Percentiles rank a stretch among this genome's conserved stretches.
phyloP scores from a whole-genome alignment of 2,888 invertebrate species.

The Fissipunctia ypsillon region DNA sequence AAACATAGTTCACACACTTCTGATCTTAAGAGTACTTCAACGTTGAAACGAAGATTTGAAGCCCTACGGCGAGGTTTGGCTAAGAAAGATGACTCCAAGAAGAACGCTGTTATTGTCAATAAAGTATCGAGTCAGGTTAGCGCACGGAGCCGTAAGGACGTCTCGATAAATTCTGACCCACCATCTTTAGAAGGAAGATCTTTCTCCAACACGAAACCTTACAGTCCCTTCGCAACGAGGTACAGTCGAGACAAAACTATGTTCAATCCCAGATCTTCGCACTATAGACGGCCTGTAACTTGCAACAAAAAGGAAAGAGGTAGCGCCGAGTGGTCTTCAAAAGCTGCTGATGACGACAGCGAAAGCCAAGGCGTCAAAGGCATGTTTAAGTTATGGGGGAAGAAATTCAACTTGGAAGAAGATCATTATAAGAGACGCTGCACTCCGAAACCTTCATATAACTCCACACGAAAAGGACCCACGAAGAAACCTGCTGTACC shows the following conservation, averaged over 20 bases:
- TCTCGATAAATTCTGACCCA: slow-evolving; percentile 82
- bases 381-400: slow-evolving; percentile 85
- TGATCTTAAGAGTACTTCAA: slow-evolving; percentile 77
- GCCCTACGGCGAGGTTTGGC: slow-evolving; percentile 76
- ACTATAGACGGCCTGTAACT: slow-evolving; percentile 55
- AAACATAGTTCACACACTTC: slow-evolving; percentile 65
- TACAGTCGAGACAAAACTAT: slow-evolving; percentile 50
- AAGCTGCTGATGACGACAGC: slow-evolving; percentile 68
- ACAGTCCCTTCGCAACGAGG: slow-evolving; percentile 62
- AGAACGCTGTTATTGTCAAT: slow-evolving; percentile 55
- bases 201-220: slow-evolving; percentile 75
- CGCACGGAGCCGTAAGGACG: slow-evolving; percentile 75
- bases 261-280: slow-evolving; percentile 54
- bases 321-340: slow-evolving; percentile 63
- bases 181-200: slow-evolving; percentile 81
- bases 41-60: slow-evolving; percentile 79
- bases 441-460: slow-evolving; percentile 62
- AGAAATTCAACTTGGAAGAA: slow-evolving; percentile 82
- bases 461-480: slow-evolving; percentile 52
- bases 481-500: slow-evolving; percentile 50
- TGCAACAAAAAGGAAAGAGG: slow-evolving; percentile 61
- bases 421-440: slow-evolving; percentile 62
- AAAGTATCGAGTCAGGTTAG: slow-evolving; percentile 69
- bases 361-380: slow-evolving; percentile 79
- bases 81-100: slow-evolving; percentile 76